Percentiles rank a stretch among this genome's conserved stretches.
phyloP scores from a whole-genome alignment of 2,113 vertebrate species.

The Pipa parva region DNA sequence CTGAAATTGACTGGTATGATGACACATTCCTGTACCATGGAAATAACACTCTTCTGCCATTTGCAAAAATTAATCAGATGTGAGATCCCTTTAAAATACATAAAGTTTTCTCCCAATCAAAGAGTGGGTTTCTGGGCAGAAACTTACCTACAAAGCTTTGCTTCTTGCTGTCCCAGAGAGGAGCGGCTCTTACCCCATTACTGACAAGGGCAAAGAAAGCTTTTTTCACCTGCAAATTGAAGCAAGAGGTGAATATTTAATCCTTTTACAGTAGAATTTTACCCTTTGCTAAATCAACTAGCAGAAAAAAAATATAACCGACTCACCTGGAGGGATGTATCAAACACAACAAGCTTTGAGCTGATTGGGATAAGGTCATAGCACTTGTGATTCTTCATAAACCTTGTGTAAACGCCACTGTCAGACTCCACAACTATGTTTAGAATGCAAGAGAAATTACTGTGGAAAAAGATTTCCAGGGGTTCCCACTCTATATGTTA shows the following conservation, averaged over 20 bases:
- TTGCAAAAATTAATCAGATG: no score
- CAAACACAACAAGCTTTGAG: conserved; percentile 96
- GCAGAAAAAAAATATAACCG: neutral
- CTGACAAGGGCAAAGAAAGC: conserved; percentile 95
- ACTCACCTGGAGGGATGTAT: conserved; percentile 89
- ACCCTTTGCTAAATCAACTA: neutral
- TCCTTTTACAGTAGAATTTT: no score
- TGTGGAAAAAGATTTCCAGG: neutral
- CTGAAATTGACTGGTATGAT: no score
- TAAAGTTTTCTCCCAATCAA: no score
- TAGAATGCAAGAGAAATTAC: neutral
- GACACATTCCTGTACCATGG: no score
- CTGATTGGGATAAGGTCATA: conserved; percentile 96
- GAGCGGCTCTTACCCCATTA: conserved; percentile 90
- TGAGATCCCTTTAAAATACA: no score
- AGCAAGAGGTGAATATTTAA: neutral
- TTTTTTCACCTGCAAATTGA: conserved; percentile 83
- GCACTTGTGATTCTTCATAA: conserved; percentile 95
- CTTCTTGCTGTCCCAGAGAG: conserved; percentile 95
- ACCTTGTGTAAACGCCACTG: conserved; percentile 76
- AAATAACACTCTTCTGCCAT: no score
- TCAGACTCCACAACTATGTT: conserved; percentile 66
- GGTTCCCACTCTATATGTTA: neutral
- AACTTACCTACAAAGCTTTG: conserved; percentile 93
- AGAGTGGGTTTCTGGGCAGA: no score